These are phyloP conservation scores for Dynastes grantii DNA, from an alignment of 2,888 invertebrate species.

Conservation along the genomic window DNA sequence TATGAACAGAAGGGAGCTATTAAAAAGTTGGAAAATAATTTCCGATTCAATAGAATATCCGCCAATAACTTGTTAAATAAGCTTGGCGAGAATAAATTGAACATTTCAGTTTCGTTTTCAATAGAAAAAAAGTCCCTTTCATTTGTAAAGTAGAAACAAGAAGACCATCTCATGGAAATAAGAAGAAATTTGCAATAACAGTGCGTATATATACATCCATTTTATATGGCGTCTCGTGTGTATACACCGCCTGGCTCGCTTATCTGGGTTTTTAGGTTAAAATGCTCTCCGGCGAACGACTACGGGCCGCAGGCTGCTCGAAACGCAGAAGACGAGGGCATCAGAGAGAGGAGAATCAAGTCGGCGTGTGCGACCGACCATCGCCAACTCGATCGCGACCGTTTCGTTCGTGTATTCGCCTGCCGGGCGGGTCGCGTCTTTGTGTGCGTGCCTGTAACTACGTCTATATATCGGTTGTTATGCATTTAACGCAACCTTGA, in stretches of 20 bases:
- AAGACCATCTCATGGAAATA: neutral
- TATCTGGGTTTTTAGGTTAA: constrained; percentile 54
- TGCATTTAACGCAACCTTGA: constrained; percentile 58
- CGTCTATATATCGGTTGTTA: constrained; percentile 53
- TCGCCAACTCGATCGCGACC: constrained; percentile 35
- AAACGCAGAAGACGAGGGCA: constrained; percentile 13
- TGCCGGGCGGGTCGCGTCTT: neutral
- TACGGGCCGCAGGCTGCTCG: constrained; percentile 54
- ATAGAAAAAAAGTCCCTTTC: neutral
- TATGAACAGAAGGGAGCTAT: no score
- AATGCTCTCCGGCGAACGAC: constrained; percentile 56
- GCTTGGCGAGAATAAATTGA: no score
- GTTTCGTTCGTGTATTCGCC: constrained; percentile 32
- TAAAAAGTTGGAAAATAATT: no score
- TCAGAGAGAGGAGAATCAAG: constrained; percentile 27
- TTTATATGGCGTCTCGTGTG: no score
- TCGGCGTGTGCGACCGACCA: constrained; percentile 32
- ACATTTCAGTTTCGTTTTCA: neutral
- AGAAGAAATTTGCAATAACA: neutral
- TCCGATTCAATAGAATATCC: no score
- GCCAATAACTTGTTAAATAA: no score
- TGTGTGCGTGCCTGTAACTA: constrained; percentile 18
- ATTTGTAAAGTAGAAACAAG: neutral
- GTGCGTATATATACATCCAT: no score
- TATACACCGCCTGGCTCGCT: neutral